These are phyloP conservation scores for Aricia artaxerxes DNA, from an alignment of 2,888 invertebrate genomes.

Conservation along the genomic window DNA sequence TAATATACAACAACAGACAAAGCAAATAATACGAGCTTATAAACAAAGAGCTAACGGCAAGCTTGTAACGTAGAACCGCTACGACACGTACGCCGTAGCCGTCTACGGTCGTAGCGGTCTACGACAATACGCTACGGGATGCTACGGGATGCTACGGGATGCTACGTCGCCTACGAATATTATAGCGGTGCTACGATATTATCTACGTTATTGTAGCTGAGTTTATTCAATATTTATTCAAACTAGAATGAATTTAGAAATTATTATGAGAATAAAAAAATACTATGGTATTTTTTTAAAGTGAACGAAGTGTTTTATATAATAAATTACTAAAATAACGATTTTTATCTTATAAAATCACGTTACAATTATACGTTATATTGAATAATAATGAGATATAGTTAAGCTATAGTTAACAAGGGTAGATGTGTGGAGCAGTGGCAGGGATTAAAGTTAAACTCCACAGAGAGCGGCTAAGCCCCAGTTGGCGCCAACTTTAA, in stretches of 20 bases:
- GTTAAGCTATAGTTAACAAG: background rate
- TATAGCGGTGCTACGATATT: conserved; percentile 21
- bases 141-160: conserved; percentile 27
- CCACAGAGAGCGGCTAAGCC: conserved; percentile 41
- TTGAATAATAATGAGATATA: background rate
- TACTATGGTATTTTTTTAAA: background rate
- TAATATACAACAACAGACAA: background rate
- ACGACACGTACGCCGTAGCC: conserved; percentile 21
- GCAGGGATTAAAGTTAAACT: conserved; percentile 40
- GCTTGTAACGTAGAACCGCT: conserved; percentile 23
- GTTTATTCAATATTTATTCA: background rate
- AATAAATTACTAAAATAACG: background rate
- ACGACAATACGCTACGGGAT: conserved; percentile 27
- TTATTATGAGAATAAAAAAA: background rate
- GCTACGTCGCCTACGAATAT: conserved; percentile 19
- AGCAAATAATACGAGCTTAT: conserved; percentile 9
- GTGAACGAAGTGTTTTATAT: background rate
- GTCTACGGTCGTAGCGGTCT: conserved; percentile 23
- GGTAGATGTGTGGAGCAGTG: conserved; percentile 32
- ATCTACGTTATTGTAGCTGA: conserved; percentile 9
- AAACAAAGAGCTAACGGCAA: conserved; percentile 7
- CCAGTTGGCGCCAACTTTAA: conserved; percentile 40
- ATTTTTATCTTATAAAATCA: background rate
- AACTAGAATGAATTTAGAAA: background rate
- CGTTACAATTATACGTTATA: background rate